Conservation (phyloP, 1,140 invertebrate genomes). For the Frieseomelitta varia region DNA sequence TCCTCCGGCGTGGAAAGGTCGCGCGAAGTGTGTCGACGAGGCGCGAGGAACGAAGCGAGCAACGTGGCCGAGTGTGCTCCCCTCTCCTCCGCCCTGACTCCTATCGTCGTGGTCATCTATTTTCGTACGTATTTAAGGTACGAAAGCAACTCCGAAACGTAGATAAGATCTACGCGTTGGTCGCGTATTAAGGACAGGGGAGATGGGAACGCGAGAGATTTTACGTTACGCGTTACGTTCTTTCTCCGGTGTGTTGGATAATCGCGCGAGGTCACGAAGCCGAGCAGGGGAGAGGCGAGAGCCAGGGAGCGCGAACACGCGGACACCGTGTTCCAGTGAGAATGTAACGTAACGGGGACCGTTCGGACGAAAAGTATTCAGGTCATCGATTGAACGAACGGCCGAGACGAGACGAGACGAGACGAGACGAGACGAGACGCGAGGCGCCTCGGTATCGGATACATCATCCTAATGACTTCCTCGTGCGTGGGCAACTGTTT, state of each 20-base stretch:
- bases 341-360: constrained; percentile 35
- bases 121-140: constrained; percentile 8
- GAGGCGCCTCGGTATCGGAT: constrained; percentile 50
- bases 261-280: constrained; percentile 47
- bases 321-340: background rate
- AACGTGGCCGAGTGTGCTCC: background rate
- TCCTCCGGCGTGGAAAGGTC: constrained; percentile 18
- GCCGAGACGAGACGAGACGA: constrained; percentile 3
- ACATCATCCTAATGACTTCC: constrained; percentile 69
- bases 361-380: constrained; percentile 51
- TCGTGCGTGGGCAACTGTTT: constrained; percentile 59
- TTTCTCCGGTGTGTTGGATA: constrained; percentile 53
- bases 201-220: constrained; percentile 40
- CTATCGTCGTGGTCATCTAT: constrained; percentile 1
- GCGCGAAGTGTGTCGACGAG: constrained; percentile 37
- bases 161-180: constrained; percentile 36
- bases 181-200: constrained; percentile 14
- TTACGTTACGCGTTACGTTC: constrained; percentile 26
- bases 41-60: background rate
- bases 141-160: background rate
- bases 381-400: constrained; percentile 39
- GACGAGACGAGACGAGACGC: constrained; percentile 12
- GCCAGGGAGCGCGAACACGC: background rate
- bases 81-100: background rate
- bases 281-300: background rate